phyloP scores from a whole-genome alignment of 1,140 invertebrate genomes.

The Listronotus bonariensis region DNA sequence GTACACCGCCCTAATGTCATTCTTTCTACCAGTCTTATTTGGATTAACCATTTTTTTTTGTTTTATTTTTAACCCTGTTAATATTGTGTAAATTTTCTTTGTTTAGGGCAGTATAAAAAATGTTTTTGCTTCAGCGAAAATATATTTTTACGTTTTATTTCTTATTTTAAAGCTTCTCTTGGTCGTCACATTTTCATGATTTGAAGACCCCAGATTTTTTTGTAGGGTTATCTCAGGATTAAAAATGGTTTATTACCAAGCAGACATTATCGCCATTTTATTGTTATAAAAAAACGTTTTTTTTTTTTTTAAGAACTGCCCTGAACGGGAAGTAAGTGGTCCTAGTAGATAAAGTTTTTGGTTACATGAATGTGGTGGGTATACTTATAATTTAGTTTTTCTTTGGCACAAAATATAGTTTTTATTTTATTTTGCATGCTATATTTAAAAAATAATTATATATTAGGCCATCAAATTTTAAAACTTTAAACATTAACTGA shows the following conservation, averaged over 20 bases:
- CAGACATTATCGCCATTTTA: neutral
- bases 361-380: slow-evolving; percentile 24
- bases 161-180: no score
- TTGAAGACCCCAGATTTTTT: no score
- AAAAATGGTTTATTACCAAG: no score
- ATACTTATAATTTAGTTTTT: slow-evolving; percentile 10
- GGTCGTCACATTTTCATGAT: no score
- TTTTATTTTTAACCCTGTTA: slow-evolving; percentile 50
- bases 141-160: no score
- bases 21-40: slow-evolving; percentile 52
- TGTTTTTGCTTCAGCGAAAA: neutral
- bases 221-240: neutral
- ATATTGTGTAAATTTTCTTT: slow-evolving; percentile 5
- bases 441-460: neutral
- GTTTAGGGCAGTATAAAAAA: neutral
- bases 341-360: slow-evolving; percentile 28
- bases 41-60: slow-evolving; percentile 40
- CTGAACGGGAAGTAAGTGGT: slow-evolving; percentile 23
- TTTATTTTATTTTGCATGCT: neutral
- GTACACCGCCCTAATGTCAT: slow-evolving; percentile 51
- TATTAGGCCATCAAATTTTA: slow-evolving; percentile 1
- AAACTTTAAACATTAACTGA: neutral
- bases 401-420: slow-evolving; percentile 18
- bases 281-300: slow-evolving; percentile 3
- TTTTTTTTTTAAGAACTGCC: slow-evolving; percentile 3